Evolutionary conservation across 2,113 vertebrate genomes (phyloP).

Genomic region (Mirza zaza): DNA sequence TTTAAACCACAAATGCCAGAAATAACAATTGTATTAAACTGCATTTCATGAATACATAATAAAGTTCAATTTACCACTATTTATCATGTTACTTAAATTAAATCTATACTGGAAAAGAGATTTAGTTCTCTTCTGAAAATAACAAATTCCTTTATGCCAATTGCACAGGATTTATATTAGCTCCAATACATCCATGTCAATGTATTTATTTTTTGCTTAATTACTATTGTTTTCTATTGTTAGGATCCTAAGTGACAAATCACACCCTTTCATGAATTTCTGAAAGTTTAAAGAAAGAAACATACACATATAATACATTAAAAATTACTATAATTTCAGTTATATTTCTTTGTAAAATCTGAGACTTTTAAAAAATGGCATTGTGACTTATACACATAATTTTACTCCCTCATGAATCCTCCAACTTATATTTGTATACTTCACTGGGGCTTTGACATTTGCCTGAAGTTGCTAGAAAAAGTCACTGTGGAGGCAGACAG

Average conservation of each 20-base stretch:
- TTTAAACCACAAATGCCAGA: conserved; percentile 81
- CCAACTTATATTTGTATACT: background rate
- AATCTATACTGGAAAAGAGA: conserved; percentile 79
- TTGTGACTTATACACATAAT: background rate
- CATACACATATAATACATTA: conserved; percentile 49
- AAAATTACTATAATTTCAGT: conserved; percentile 25
- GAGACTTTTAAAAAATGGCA: conserved; percentile 36
- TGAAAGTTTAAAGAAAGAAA: conserved; percentile 76
- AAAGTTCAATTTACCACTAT: conserved; percentile 84
- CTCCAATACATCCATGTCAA: conserved; percentile 75
- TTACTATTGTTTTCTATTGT: conserved; percentile 78
- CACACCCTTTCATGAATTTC: conserved; percentile 77
- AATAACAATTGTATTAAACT: conserved; percentile 81
- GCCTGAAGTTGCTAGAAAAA: conserved; percentile 35
- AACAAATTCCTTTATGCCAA: conserved; percentile 81
- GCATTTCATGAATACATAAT: conserved; percentile 83
- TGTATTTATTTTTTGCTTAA: conserved; percentile 82
- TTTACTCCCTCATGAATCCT: conserved; percentile 1
- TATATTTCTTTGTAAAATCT: conserved; percentile 32
- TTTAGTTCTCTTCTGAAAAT: conserved; percentile 79
- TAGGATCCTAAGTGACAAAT: conserved; percentile 70
- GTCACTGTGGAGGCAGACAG: conserved; percentile 19
- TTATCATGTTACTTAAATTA: conserved; percentile 80
- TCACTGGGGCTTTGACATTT: conserved; percentile 29
- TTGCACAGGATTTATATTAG: conserved; percentile 81